Evolutionary conservation across 2,888 invertebrate species (phyloP).

Genomic region (Campoletis raptor): DNA sequence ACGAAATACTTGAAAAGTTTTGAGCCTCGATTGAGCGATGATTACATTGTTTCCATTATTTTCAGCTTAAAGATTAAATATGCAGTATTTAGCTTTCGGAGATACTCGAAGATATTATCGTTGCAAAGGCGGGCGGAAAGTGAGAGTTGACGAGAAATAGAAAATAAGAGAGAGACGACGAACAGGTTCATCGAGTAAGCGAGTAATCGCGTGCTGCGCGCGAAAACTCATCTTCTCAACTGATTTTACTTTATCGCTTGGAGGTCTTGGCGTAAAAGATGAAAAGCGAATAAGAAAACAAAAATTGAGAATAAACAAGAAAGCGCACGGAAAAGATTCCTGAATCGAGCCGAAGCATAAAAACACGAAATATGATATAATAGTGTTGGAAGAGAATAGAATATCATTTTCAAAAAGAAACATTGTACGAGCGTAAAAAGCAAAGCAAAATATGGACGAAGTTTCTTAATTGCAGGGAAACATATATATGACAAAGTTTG

Average conservation of each 20-base stretch:
- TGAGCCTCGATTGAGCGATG: no score
- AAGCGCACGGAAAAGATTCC: slow-evolving; percentile 7
- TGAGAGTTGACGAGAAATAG: neutral
- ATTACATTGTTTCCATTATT: neutral
- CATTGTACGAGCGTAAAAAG: slow-evolving; percentile 6
- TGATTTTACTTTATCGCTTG: slow-evolving; percentile 21
- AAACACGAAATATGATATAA: slow-evolving; percentile 15
- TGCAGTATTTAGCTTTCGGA: no score
- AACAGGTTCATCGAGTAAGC: slow-evolving; percentile 41
- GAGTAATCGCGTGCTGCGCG: slow-evolving; percentile 56
- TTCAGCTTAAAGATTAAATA: neutral
- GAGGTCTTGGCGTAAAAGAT: slow-evolving; percentile 3
- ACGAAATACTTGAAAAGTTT: no score
- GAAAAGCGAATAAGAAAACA: slow-evolving; percentile 13
- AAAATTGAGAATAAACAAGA: slow-evolving; percentile 1
- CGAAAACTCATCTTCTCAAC: slow-evolving; percentile 57
- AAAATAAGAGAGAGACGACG: neutral
- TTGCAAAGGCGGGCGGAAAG: no score
- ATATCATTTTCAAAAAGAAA: neutral
- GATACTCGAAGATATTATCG: no score
- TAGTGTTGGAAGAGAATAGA: slow-evolving; percentile 32
- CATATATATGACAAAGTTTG: no score
- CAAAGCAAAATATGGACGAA: no score
- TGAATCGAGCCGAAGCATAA: slow-evolving; percentile 18
- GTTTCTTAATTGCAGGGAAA: no score